Conservation (phyloP, 2,113 vertebrate genomes). For the Syngnathus floridae region DNA sequence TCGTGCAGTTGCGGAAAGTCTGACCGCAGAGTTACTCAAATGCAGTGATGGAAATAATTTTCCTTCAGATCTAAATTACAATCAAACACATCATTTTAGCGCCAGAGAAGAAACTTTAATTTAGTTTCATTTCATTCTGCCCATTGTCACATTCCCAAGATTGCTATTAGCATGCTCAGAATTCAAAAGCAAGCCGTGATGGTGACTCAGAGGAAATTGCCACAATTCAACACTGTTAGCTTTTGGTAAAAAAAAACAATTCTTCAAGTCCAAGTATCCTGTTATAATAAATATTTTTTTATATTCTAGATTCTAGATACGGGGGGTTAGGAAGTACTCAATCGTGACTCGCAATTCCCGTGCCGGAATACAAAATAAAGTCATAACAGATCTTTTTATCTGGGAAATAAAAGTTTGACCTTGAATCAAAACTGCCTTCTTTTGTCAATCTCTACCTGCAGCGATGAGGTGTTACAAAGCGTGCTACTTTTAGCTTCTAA, state of each 20-base stretch:
- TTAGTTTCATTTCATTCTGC: background rate
- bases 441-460: slow-evolving; percentile 31
- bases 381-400: slow-evolving; percentile 33
- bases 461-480: slow-evolving; percentile 34
- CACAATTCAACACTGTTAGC: background rate
- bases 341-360: background rate
- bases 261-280: background rate
- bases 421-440: slow-evolving; percentile 22
- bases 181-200: background rate
- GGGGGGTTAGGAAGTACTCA: background rate
- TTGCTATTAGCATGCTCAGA: background rate
- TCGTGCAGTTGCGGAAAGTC: background rate
- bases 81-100: background rate
- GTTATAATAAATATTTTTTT: background rate
- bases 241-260: background rate
- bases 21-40: background rate
- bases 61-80: background rate
- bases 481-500: slow-evolving; percentile 46
- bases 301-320: too few relatives aligned
- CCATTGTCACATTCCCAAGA: background rate
- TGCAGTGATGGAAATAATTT: background rate
- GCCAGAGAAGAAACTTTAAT: background rate
- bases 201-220: too few relatives aligned
- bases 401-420: slow-evolving; percentile 31
- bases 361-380: slow-evolving; percentile 13